Percentiles rank a stretch among this genome's conserved stretches.
These are phyloP conservation scores for Drosophila lacertosa DNA, from an alignment of 1,140 invertebrate species.

Conservation along the genomic window DNA sequence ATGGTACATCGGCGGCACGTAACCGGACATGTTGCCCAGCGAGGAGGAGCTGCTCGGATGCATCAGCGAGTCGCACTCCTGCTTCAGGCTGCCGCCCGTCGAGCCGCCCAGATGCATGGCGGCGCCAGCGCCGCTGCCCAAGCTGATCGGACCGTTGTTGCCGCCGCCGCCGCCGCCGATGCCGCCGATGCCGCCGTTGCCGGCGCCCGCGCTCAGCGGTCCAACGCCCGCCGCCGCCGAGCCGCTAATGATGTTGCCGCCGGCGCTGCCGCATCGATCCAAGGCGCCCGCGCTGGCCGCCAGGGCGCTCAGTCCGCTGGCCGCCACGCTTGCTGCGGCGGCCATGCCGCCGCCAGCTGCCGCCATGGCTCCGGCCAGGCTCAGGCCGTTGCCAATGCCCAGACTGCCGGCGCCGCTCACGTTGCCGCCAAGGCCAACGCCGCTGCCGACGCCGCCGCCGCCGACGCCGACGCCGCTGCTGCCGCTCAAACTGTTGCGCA, in stretches of 20 bases:
- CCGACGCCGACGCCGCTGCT: conserved; percentile 31
- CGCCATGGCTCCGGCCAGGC: conserved; percentile 70
- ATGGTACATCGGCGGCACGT: conserved; percentile 81
- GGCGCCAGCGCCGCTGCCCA: conserved; percentile 73
- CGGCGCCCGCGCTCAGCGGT: conserved; percentile 41
- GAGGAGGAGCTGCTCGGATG: conserved; percentile 71
- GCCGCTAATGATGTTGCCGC: conserved; percentile 76
- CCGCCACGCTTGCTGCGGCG: conserved; percentile 63
- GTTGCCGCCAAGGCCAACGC: background rate
- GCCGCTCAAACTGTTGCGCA: conserved; percentile 81
- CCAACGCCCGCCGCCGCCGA: conserved; percentile 43
- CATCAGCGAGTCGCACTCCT: conserved; percentile 83
- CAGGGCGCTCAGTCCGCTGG: conserved; percentile 60
- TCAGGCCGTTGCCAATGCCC: conserved; percentile 64
- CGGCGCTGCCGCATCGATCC: conserved; percentile 73
- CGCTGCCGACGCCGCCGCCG: conserved; percentile 42
- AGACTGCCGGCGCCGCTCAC: conserved; percentile 35
- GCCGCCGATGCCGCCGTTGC: conserved; percentile 83
- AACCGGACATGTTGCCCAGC: conserved; percentile 64
- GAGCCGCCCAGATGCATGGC: conserved; percentile 68
- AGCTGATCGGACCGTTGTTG: conserved; percentile 61
- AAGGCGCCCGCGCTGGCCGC: conserved; percentile 65
- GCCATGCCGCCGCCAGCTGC: conserved; percentile 67
- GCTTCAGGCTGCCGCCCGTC: conserved; percentile 73
- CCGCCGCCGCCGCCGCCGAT: conserved; percentile 55